These are phyloP conservation scores for Lycocorax pyrrhopterus DNA, from an alignment of 2,113 vertebrate species.

Conservation along the genomic window DNA sequence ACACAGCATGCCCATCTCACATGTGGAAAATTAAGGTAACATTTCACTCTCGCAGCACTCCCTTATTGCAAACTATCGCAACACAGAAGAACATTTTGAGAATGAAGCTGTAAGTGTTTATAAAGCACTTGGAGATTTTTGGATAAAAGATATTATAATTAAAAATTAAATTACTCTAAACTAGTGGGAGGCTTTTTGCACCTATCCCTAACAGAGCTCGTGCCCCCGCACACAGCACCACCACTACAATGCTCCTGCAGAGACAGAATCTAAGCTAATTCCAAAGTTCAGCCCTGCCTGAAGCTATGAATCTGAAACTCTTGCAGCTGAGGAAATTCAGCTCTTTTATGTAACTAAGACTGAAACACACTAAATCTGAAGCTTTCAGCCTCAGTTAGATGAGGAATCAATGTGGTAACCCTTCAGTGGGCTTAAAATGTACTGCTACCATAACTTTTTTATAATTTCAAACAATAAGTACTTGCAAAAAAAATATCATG, in stretches of 20 bases:
- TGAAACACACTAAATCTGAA: background rate
- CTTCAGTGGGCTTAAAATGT: background rate
- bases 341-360: background rate
- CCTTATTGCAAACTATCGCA: background rate
- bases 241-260: rapidly evolving
- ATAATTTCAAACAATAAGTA: background rate
- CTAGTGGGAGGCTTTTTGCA: background rate
- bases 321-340: background rate
- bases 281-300: background rate
- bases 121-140: background rate
- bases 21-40: background rate
- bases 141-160: background rate
- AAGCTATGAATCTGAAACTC: background rate
- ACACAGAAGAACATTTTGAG: background rate
- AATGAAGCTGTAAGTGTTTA: background rate
- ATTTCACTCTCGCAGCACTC: background rate
- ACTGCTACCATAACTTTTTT: background rate
- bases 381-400: background rate
- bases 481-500: background rate
- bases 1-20: background rate
- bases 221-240: background rate
- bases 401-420: background rate
- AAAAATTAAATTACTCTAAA: background rate
- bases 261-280: background rate
- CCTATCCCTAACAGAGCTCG: background rate